These are phyloP conservation scores for Liodrosophila aerea DNA, from an alignment of 2,888 invertebrate genomes.

Conservation along the genomic window DNA sequence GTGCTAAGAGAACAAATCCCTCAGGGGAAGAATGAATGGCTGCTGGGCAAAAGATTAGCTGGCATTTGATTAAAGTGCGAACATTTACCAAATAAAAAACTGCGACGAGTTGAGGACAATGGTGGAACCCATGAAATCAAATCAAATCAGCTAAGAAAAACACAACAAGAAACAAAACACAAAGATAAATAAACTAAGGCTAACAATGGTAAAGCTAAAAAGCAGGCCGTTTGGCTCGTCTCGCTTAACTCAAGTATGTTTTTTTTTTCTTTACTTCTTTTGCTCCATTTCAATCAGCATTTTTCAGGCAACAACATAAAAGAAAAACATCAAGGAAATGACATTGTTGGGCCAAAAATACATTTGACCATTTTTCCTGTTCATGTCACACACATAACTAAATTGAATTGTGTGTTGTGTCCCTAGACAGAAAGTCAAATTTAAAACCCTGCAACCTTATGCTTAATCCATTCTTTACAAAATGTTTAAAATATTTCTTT, in stretches of 20 bases:
- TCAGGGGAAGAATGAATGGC: conserved; percentile 16
- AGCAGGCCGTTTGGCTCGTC: conserved; percentile 13
- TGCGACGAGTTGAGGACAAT: conserved; percentile 39
- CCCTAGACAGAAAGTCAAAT: conserved; percentile 22
- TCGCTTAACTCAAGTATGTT: conserved; percentile 14
- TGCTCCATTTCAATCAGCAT: conserved; percentile 70
- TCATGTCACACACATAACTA: conserved; percentile 47
- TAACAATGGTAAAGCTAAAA: conserved; percentile 50
- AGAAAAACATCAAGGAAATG: conserved; percentile 71
- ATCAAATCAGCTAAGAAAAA: conserved; percentile 62
- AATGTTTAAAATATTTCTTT: no score
- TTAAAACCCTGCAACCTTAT: conserved; percentile 8
- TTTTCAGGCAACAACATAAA: conserved; percentile 47
- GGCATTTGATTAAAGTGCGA: conserved; percentile 75
- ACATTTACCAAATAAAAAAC: conserved; percentile 42
- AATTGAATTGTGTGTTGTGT: conserved; percentile 64
- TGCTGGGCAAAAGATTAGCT: conserved; percentile 69
- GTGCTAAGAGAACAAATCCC: conserved; percentile 56
- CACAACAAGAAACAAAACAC: conserved; percentile 25
- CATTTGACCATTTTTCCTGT: conserved; percentile 73
- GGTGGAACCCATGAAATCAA: conserved; percentile 44
- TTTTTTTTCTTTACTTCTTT: conserved; percentile 6
- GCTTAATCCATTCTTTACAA: conserved; percentile 9
- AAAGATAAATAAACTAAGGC: conserved; percentile 49
- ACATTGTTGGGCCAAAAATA: conserved; percentile 61